Conservation (phyloP, 1,140 invertebrate genomes). For the Popillia japonica region DNA sequence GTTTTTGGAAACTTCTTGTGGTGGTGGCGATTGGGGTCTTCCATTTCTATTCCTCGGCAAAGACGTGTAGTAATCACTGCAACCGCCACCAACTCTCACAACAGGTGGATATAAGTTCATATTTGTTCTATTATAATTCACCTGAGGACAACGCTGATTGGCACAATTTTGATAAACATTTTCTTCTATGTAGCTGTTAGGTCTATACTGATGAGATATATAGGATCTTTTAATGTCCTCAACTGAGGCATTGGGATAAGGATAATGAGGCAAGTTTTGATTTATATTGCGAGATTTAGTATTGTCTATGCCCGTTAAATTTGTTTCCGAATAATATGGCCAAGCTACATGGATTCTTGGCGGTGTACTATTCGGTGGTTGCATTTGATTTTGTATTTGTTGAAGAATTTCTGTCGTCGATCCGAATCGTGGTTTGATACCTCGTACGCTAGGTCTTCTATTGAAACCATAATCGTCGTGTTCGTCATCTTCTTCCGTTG, state of each 20-base stretch:
- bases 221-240: slow-evolving; percentile 52
- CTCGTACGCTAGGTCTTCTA: slow-evolving; percentile 82
- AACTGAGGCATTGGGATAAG: slow-evolving; percentile 49
- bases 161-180: slow-evolving; percentile 65
- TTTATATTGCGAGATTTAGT: slow-evolving; percentile 51
- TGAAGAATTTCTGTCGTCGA: slow-evolving; percentile 83
- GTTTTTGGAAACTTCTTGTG: slow-evolving; percentile 64
- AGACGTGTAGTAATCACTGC: slow-evolving; percentile 63
- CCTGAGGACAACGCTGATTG: slow-evolving; percentile 61
- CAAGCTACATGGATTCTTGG: slow-evolving; percentile 64
- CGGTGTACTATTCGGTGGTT: slow-evolving; percentile 61
- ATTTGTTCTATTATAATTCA: slow-evolving; percentile 58
- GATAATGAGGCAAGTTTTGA: slow-evolving; percentile 48
- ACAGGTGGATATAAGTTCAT: slow-evolving; percentile 52
- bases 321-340: slow-evolving; percentile 71
- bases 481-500: slow-evolving; percentile 78
- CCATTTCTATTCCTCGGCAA: slow-evolving; percentile 61
- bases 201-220: slow-evolving; percentile 59
- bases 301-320: slow-evolving; percentile 57
- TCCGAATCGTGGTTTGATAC: slow-evolving; percentile 76
- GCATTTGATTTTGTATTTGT: slow-evolving; percentile 76
- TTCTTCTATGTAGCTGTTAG: slow-evolving; percentile 56
- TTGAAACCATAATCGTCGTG: slow-evolving; percentile 90
- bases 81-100: slow-evolving; percentile 52
- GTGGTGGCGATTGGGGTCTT: slow-evolving; percentile 71